Conservation (phyloP, 2,888 invertebrate species). For the Orthonychiurus folsomi region DNA sequence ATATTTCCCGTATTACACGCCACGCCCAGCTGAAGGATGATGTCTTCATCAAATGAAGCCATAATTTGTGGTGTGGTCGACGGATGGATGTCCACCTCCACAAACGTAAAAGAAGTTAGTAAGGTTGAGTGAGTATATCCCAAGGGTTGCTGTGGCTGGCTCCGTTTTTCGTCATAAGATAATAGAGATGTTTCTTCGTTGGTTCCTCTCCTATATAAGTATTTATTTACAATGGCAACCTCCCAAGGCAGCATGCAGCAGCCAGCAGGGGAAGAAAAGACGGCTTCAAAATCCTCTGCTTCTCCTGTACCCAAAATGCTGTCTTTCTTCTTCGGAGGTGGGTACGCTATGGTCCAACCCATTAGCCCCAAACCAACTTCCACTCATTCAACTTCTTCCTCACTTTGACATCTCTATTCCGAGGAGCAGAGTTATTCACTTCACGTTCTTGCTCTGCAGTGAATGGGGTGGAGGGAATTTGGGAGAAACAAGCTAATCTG, state of each 20-base stretch:
- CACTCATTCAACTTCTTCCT: neutral
- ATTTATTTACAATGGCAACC: no score
- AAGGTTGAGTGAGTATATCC: slow-evolving; percentile 1
- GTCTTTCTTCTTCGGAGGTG: neutral
- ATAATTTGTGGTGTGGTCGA: no score
- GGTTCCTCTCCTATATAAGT: no score
- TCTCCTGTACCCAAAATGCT: neutral
- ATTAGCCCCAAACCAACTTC: neutral
- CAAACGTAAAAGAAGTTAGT: neutral
- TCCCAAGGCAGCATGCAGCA: no score
- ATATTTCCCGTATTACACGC: no score
- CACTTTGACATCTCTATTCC: neutral
- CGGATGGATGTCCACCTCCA: no score
- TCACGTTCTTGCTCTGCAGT: no score
- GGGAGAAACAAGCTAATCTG: no score
- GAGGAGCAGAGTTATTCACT: slow-evolving; percentile 1
- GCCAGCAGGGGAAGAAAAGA: slow-evolving; percentile 1
- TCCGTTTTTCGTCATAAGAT: neutral
- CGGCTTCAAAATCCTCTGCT: neutral
- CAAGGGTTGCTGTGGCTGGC: neutral
- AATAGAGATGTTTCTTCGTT: neutral
- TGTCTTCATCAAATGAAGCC: no score
- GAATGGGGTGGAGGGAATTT: no score
- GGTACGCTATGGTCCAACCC: no score
- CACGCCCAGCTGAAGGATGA: no score